Base-by-base conservation (phyloP, 2,113 vertebrate genomes). In the Dascyllus trimaculatus region DNA sequence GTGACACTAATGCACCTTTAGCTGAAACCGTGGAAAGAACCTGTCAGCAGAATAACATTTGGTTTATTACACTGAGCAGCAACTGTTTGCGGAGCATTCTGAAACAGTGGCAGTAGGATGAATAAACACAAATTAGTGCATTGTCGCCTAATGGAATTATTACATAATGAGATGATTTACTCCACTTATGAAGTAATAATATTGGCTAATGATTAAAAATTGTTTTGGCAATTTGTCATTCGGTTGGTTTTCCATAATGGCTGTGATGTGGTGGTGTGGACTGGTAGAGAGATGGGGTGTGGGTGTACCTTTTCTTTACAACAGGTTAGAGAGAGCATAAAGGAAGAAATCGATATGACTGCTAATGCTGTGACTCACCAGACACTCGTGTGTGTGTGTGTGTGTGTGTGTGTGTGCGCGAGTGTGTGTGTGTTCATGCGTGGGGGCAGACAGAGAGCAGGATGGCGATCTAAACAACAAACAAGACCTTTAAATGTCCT, bases 271-370 rank as follows among this genome's bases (percentile, higher is more conserved):
- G 67, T 53, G 71, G 18, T 53, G 25, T 17, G 67, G 53, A 26
- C 26, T 15, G 32, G 62, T 11, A 7, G 57, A 21, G 60, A 48
- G 75, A 25, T 0, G 24, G 4, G 46, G 9, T 40, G 48, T 45
- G 54, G 70, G 56, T 46, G 66, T 26, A 75, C 51, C 53, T 80
- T 74, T 76, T 71, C 64, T 68, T 85, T 71, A 80, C 63, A 85
- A 56, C 80, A 67, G 75, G 69, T 82, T 77, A 46, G 66, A 54
- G 59, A 62, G 79, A 78, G 60, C 66, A 82, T 69, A 75, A 82
- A 92, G 76, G 68, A 65, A 87, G 87, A 87, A 93, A 94, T 94
- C 92, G 73, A 94, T 95, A 92, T 61, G 71, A 84, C 85, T 90
- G 85, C 88, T 90, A 88, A 87, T 76, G 89, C 81, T 75, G 76